Base-by-base conservation (phyloP, 2,797 vertebrate genomes). In the Acrocephalus scirpaceus region DNA sequence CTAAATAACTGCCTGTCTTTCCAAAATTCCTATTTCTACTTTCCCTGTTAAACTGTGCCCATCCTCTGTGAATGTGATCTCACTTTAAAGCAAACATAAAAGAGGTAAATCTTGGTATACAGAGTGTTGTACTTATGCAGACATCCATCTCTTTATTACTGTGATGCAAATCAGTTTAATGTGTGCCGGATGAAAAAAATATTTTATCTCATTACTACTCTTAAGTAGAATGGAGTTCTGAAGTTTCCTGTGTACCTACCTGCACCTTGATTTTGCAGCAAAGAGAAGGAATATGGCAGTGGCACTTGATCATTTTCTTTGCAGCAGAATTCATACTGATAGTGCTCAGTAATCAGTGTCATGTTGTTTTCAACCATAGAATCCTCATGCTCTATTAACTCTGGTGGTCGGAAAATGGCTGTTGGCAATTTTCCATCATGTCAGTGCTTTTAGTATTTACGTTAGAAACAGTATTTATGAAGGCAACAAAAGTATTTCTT, bases 341-440 rank as follows among this genome's bases (percentile, higher is more conserved):
- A 94, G 77, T 87, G 67, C 72, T 62, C 56, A 18, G 83, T 92
- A 90, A 96, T 96, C 86, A 93, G 94, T 89, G 92, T 34, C 29
- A 3, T 62, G 88, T 91, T 67, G 34, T 97, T 94, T 94, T 94
- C 82, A 95, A 61, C 93, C 22, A 15, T 85, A 82, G 94, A 95
- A 54, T 74, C 83, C 90, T 97, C 76, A 93, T 91, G 97, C 89
- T 97, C 96, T 97, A 86, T 98, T 97, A 97, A 97, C 95, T 92
- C 56, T 90, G 71, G 79, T 91, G 83, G 92, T 96, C 97, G 95
- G 96, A 97, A 98, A 97, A 97, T 96, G 85, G 91, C 96, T 97
- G 32, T 92, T 96, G 96, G 96, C 97, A 95, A 96, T 96, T 97
- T 97, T 96, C 95, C 86, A 94, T 97, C 91, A 50, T 95, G 93